A percentile compares a stretch with the other conserved stretches of the same genome.
phyloP scores from a whole-genome alignment of 2,113 vertebrate species.

The Alexandromys fortis region DNA sequence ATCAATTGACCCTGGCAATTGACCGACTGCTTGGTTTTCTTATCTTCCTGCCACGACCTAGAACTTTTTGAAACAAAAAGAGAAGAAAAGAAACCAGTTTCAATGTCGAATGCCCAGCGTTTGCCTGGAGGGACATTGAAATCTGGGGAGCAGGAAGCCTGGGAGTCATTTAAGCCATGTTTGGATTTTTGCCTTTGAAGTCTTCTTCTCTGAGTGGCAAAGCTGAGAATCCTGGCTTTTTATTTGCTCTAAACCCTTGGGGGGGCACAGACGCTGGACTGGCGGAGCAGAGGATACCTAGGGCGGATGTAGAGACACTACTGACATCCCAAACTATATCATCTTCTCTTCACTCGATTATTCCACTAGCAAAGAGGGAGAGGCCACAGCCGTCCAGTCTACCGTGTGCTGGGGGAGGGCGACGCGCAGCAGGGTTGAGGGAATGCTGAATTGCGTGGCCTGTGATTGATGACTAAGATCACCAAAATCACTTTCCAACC shows the following conservation, averaged over 20 bases:
- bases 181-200: slow-evolving; percentile 24
- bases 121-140: not conserved
- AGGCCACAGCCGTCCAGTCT: not conserved
- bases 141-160: not conserved
- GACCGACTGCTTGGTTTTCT: not conserved
- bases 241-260: not conserved
- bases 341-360: not conserved
- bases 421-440: not conserved
- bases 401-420: not conserved
- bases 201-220: not conserved
- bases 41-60: not conserved
- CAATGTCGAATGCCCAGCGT: not conserved
- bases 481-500: not conserved
- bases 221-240: not conserved
- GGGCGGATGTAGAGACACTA: not conserved
- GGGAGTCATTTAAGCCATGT: not conserved
- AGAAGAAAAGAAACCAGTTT: not conserved
- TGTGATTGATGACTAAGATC: not conserved
- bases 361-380: not conserved
- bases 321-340: not conserved
- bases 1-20: no score
- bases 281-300: not conserved
- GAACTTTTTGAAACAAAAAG: not conserved
- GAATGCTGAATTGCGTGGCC: no score
- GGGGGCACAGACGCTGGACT: not conserved